Evolutionary conservation across 2,797 vertebrate species (phyloP).

Genomic region (Diplodus sargus): DNA sequence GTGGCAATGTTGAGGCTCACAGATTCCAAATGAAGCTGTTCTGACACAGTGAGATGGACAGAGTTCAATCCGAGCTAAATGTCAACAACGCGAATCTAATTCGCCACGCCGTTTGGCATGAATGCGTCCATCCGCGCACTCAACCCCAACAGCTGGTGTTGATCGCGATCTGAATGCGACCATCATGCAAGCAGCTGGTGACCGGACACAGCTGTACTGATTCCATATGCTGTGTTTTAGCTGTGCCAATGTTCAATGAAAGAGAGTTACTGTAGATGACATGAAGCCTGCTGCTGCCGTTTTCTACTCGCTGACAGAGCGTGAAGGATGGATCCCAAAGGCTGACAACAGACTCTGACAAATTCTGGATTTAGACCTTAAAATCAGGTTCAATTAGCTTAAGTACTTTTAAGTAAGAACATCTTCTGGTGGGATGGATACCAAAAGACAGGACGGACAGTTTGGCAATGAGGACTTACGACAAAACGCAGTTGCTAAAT

Average conservation of each 20-base stretch:
- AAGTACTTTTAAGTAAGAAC: too few species aligned
- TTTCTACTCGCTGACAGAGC: background rate
- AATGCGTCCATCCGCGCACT: slow-evolving; percentile 14
- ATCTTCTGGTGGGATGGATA: background rate
- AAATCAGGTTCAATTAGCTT: background rate
- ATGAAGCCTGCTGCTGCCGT: background rate
- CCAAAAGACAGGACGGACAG: background rate
- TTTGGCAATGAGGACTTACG: background rate
- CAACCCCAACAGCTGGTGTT: slow-evolving; percentile 35
- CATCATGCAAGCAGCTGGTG: slow-evolving; percentile 13
- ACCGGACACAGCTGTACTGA: background rate
- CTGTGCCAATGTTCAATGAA: background rate
- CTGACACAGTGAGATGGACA: background rate
- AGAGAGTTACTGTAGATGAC: background rate
- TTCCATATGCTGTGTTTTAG: slow-evolving; percentile 2
- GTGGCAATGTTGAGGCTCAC: background rate
- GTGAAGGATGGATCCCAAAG: background rate
- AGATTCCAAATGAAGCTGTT: slow-evolving; percentile 3
- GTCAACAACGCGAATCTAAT: slow-evolving; percentile 41
- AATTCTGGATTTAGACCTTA: background rate
- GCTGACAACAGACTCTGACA: background rate
- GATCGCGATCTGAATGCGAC: slow-evolving; percentile 21
- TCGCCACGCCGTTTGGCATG: slow-evolving; percentile 19
- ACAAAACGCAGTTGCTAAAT: background rate
- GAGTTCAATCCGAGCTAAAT: background rate